These are phyloP conservation scores for Patiria pectinifera DNA, from an alignment of 53 echinoderm and acorn worm genomes.

Conservation along the genomic window DNA sequence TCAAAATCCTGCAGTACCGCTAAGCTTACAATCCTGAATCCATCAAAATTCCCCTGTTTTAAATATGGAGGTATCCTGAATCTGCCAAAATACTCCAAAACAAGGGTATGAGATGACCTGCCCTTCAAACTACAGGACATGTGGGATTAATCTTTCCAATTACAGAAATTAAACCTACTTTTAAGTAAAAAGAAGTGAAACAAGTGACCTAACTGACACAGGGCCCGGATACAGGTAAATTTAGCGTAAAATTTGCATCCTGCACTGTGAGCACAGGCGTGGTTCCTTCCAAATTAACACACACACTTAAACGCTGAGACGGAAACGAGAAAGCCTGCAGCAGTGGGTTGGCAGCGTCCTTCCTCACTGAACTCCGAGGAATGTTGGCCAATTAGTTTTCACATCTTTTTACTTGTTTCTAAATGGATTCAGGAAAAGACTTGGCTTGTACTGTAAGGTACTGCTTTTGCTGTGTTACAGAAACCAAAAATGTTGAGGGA, in stretches of 20 bases:
- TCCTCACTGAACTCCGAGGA: background rate
- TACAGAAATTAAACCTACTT: background rate
- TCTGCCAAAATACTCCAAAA: too few relatives aligned
- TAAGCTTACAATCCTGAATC: too few relatives aligned
- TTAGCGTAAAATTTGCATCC: constrained; percentile 51
- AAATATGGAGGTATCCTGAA: too few relatives aligned
- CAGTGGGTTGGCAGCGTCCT: background rate
- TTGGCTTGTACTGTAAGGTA: background rate
- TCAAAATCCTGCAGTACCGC: too few relatives aligned
- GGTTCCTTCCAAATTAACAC: background rate
- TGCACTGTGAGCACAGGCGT: constrained; percentile 41
- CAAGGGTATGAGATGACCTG: background rate
- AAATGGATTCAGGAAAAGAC: background rate
- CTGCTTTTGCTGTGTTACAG: background rate
- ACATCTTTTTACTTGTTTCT: background rate
- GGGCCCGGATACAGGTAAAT: constrained; percentile 35
- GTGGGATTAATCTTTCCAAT: background rate
- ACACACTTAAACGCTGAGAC: background rate
- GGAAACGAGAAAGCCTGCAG: background rate
- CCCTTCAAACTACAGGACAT: background rate
- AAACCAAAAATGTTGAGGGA: too few relatives aligned
- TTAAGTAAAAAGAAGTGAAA: background rate
- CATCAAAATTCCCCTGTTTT: too few relatives aligned
- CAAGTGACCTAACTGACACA: background rate
- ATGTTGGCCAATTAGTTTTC: background rate